Conservation (phyloP, 2,113 vertebrate genomes). For the Gymnorhina tibicen region DNA sequence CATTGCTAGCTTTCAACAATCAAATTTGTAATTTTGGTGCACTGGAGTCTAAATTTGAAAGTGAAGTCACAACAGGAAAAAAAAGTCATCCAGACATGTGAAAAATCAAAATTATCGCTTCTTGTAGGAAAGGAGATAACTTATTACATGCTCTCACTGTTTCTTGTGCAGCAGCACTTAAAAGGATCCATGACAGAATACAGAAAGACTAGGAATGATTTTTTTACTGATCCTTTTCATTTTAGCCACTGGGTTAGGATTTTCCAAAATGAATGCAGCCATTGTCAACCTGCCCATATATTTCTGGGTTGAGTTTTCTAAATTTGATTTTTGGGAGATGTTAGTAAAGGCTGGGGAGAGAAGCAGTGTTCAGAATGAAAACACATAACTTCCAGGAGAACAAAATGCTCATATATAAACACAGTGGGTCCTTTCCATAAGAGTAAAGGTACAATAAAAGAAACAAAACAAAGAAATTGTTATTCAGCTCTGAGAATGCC, state of each 20-base stretch:
- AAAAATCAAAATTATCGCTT: background rate
- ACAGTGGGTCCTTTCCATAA: background rate
- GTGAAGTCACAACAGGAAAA: background rate
- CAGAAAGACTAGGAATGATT: background rate
- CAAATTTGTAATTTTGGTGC: background rate
- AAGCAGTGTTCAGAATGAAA: background rate
- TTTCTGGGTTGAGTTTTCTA: background rate
- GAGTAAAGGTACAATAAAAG: constrained; percentile 16
- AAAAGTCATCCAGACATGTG: background rate
- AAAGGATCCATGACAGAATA: background rate
- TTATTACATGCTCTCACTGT: background rate
- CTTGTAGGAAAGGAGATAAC: background rate
- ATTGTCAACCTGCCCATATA: background rate
- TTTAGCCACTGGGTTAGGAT: background rate
- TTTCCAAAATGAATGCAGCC: constrained; percentile 21
- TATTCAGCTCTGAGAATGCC: constrained; percentile 13
- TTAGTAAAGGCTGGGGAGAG: background rate
- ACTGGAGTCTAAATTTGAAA: background rate
- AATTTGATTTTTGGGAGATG: background rate
- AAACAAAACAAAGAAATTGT: constrained; percentile 55
- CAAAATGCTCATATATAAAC: background rate
- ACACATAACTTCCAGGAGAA: background rate
- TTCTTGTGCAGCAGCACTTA: background rate
- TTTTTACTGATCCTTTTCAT: constrained; percentile 4
- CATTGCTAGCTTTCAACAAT: background rate